These are phyloP conservation scores for Philopedon plagiatum DNA, from an alignment of 2,888 invertebrate genomes.

Conservation along the genomic window DNA sequence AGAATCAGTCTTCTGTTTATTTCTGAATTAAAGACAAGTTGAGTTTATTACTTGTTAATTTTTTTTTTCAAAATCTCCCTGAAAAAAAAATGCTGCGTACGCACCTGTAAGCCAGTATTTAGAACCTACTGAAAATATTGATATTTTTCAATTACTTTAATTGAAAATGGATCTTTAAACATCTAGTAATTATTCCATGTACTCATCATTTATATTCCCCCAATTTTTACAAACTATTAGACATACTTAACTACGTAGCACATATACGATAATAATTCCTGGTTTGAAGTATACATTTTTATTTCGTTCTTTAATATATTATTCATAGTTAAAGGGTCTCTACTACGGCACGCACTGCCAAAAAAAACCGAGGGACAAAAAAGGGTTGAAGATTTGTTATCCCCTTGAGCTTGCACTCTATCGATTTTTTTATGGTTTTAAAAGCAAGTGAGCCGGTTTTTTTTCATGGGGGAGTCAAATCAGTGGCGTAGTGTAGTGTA, in stretches of 20 bases:
- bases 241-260: neutral
- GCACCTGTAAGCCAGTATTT: too few relatives aligned
- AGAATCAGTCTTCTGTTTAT: too few relatives aligned
- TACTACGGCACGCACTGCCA: conserved; percentile 45
- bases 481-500: neutral
- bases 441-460: conserved; percentile 57
- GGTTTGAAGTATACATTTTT: conserved; percentile 19
- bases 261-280: neutral
- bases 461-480: conserved; percentile 53
- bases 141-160: too few relatives aligned
- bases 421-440: conserved; percentile 55
- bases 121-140: too few relatives aligned
- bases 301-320: conserved; percentile 39
- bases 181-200: too few relatives aligned
- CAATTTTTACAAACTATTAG: conserved; percentile 4
- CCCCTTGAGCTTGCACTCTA: conserved; percentile 52
- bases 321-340: conserved; percentile 47
- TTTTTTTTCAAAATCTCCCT: too few relatives aligned
- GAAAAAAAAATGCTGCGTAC: too few relatives aligned
- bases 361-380: conserved; percentile 46
- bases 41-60: too few relatives aligned
- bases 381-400: conserved; percentile 53
- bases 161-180: too few relatives aligned
- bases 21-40: too few relatives aligned
- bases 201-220: neutral